Base-by-base conservation (phyloP, 2,797 vertebrate genomes). In the Triplophysa bombifrons region DNA sequence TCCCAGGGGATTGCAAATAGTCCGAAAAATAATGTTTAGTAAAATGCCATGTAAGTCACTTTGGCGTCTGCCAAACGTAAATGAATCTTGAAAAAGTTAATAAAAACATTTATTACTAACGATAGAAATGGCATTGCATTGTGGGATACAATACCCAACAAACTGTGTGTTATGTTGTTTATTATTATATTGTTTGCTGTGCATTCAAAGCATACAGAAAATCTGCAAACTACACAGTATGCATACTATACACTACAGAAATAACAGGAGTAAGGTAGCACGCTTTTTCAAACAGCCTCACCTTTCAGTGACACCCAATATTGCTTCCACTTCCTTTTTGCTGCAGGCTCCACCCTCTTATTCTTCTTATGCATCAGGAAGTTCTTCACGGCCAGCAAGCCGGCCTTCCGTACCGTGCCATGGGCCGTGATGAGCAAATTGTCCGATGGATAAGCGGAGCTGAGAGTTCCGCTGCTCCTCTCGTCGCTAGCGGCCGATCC, bases 301-400 rank as follows among this genome's bases (percentile, higher is more conserved):
- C 97, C 98, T 96, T 96, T 98, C 66, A 99, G 88, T 20, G 96
- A 98, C 51, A 98, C 97, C 97, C 97, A 99, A 86, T 99, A 99
- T 77, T 94, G 96, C 83, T 98, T 99, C 98, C 98, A 99, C 83
- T 98, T 98, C 91, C 97, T 92, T 53, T 94, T 94, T 0, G 97
- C 94, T 44, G 97, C 97, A 0, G 94, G 93, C 87, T 99, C 97
- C 89, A 99, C 97, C 84, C 98, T 98, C 91, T 97, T 98, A 89
- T 92, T 97, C 90, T 98, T 99, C 91, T 99, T 99, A 89, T 98
- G 97, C 75, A 98, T 96, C 84, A 99, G 89, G 82, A 98, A 98
- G 92, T 98, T 98, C 88, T 99, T 99, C 83, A 98, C 96, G 0
- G 97, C 95, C 88, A 99, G 93, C 20, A 94, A 93, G 0, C 98